Base-by-base conservation (phyloP, 2,797 vertebrate genomes). In the Remorina albescens region DNA sequence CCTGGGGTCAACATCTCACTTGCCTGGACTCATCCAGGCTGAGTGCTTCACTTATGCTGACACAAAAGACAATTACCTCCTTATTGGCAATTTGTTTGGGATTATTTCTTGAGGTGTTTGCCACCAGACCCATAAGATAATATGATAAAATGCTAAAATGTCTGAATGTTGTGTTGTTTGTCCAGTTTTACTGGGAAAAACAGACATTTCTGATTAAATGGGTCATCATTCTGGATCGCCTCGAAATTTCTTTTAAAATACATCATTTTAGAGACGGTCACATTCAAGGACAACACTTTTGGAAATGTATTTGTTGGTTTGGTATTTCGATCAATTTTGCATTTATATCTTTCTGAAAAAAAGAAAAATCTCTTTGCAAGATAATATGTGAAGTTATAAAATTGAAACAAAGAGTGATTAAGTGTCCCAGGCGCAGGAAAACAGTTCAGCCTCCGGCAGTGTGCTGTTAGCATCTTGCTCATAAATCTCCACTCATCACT, bases 71-170 rank as follows among this genome's bases (percentile, higher is more conserved):
- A 72, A 79, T 83, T 85, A 76, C 49, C 65, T 76, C 67, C 73
- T 71, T 69, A 76, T 64, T 86, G 59, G 34, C 62, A 85, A 88
- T 91, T 89, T 90, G 87, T 88, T 83, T 66, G 62, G 71, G 86
- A 90, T 88, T 88, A 86, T 71, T 44, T 61, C 39, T 32, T 3
- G 36, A 61, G 28, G 34, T 67, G 53, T 67, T 41, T 68, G 77
- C 80, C 66, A 50, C 39, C 47, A 46, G 32, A 51, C 69, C 53
- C 63, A 49, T 10, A 42, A 25, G 47, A 9, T 4, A 39, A 23
- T 63, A 58, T 39, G 3, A 8, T 5, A 28, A 23, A 61, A 60
- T 25, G 16, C 49, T 19, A 2, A n/a, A n/a, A 59, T 32, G 36
- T 71, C n/a, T 57, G 8, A 59, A 49, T 67, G 37, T 36, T 11